A percentile compares a stretch with the other conserved stretches of the same genome.
Evolutionary conservation across 2,888 invertebrate genomes (phyloP).

Genomic region (Drosophila austrosaltans): DNA sequence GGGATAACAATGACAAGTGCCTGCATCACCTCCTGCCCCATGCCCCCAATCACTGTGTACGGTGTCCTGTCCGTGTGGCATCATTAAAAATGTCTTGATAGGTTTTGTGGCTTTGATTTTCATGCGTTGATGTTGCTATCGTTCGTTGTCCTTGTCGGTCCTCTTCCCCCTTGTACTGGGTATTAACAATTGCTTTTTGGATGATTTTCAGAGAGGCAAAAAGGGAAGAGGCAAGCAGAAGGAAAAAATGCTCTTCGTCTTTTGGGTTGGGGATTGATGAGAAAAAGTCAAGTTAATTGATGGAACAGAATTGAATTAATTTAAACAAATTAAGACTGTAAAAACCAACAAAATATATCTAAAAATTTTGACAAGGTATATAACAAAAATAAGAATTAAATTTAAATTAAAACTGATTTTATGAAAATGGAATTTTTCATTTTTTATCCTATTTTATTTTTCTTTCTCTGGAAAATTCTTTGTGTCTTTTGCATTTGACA

Average conservation of each 20-base stretch:
- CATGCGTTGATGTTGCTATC: slow-evolving; percentile 38
- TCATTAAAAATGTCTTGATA: slow-evolving; percentile 76
- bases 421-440: too few relatives aligned
- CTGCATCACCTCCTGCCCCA: not conserved
- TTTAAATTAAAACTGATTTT: too few relatives aligned
- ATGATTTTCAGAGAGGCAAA: not conserved
- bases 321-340: not conserved
- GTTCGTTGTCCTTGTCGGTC: slow-evolving; percentile 16
- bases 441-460: too few relatives aligned
- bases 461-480: not conserved
- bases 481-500: slow-evolving; percentile 8
- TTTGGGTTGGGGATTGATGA: not conserved
- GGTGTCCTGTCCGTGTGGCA: slow-evolving; percentile 35
- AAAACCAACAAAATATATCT: not conserved
- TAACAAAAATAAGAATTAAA: too few relatives aligned
- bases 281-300: slow-evolving; percentile 13
- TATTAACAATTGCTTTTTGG: slow-evolving; percentile 41
- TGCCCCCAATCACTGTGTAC: slow-evolving; percentile 17
- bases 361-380: not conserved
- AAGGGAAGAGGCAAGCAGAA: not conserved
- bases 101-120: slow-evolving; percentile 70
- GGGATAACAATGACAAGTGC: slow-evolving; percentile 1
- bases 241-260: not conserved
- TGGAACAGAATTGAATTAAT: slow-evolving; percentile 18
- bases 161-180: slow-evolving; percentile 13